Evolutionary conservation across 2,113 vertebrate genomes (phyloP), one percentile per base, ranked within the genome.

Genomic region (Ia io): DNA sequence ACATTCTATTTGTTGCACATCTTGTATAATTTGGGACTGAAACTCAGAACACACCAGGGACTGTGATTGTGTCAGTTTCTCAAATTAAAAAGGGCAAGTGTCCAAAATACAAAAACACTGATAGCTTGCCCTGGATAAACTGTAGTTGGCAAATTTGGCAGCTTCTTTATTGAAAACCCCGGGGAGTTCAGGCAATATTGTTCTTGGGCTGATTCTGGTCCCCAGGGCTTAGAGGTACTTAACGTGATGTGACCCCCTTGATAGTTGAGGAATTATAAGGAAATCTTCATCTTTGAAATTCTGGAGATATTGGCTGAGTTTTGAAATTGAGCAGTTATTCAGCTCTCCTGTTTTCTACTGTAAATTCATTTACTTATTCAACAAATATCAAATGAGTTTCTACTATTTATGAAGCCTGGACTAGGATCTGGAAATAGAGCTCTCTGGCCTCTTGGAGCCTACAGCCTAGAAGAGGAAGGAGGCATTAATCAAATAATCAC

Each of bases 31-130:
- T 82, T 37, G 5, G 73, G 82, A 32, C 59, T 78, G 94, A 96
- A 96, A 96, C 77, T 17, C 35, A 92, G 94, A 96, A 76, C 67
- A 93, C 94, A 61, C 78, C 20, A 73, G 94, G 88, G 95, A 97
- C 95, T 89, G 77, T 40, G 93, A 91, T 20, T 94, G 89, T 92
- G 90, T 94, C 95, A 63, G 82, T 74, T 93, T 97, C 91, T 95
- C 11, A 1, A 86, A 69, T 90, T 84, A 84, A 95, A 92, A 96
- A 96, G 93, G 96, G 95, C 95, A 93, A 84, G 79, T 95, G 25
- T 95, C 93, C 94, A 92, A 93, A 94, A 93, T 74, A 67, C 69
- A 77, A 71, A 88, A 88, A 78, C 51, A 47, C 40, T 12, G 93
- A 90, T 87, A 86, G 67, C 83, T 88, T 63, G 84, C 86, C 88